Percentiles rank a stretch among this genome's conserved stretches.
These are phyloP conservation scores for Smithornis capensis DNA, from an alignment of 2,113 vertebrate genomes.

Conservation along the genomic window DNA sequence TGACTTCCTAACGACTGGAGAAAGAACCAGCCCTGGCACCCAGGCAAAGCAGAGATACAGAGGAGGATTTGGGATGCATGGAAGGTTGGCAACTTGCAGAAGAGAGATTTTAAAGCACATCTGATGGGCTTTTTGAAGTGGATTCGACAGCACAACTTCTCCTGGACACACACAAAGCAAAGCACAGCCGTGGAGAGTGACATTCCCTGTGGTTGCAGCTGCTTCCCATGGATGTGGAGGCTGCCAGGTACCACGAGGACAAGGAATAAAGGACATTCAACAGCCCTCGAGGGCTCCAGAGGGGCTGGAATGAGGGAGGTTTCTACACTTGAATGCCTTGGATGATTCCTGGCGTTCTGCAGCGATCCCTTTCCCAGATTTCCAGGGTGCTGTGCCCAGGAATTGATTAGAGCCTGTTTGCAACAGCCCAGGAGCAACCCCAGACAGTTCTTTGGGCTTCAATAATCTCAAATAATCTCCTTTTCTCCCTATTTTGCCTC, in stretches of 20 bases:
- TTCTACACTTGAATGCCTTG: neutral
- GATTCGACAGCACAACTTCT: neutral
- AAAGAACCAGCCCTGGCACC: neutral
- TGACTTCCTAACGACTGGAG: neutral
- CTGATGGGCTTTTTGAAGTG: neutral
- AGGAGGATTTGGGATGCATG: neutral
- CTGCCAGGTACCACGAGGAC: neutral
- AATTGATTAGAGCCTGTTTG: neutral
- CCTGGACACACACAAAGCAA: neutral
- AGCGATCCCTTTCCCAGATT: neutral
- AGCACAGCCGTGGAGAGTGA: accelerated
- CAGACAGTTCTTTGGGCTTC: neutral
- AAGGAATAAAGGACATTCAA: neutral
- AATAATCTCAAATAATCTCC: neutral
- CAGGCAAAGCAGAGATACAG: neutral
- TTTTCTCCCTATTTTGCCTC: neutral
- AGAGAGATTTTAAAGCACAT: neutral
- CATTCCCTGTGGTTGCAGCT: neutral
- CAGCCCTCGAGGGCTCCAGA: neutral
- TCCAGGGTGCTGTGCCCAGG: neutral
- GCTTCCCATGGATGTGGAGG: neutral
- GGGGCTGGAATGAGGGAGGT: neutral
- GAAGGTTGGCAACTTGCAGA: neutral
- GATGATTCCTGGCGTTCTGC: neutral
- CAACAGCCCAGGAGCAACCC: neutral